phyloP scores from a whole-genome alignment of 2,888 invertebrate species.

The Sinotaia quadrata region DNA sequence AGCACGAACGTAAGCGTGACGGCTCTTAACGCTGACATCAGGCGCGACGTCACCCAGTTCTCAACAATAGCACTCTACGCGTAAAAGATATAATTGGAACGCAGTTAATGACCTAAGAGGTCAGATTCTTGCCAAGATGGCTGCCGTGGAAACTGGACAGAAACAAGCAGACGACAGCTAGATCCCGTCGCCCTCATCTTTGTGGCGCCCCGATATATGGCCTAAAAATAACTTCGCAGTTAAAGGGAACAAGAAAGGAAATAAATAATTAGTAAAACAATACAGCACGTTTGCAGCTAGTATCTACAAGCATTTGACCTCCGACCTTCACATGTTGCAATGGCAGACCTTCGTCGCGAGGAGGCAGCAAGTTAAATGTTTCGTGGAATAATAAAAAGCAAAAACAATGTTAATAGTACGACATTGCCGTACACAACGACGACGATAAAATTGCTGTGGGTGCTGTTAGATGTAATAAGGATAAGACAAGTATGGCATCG shows the following conservation, averaged over 20 bases:
- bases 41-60: too few species aligned
- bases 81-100: too few species aligned
- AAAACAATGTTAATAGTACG: too few species aligned
- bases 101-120: neutral
- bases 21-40: too few species aligned
- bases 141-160: neutral
- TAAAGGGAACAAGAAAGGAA: neutral
- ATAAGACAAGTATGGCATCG: too few species aligned
- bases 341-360: slow-evolving; percentile 3
- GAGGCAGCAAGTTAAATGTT: too few species aligned
- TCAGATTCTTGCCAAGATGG: slow-evolving; percentile 10
- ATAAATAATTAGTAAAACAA: slow-evolving; percentile 3
- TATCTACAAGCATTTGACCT: neutral
- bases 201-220: neutral
- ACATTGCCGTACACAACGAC: too few species aligned
- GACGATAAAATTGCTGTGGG: too few species aligned
- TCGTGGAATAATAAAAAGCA: too few species aligned
- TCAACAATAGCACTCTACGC: too few species aligned
- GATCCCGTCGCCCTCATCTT: neutral
- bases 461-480: too few species aligned
- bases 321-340: neutral
- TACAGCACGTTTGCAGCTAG: neutral
- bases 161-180: slow-evolving; percentile 7
- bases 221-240: neutral
- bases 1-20: too few species aligned